Base-by-base conservation (phyloP, 2,797 vertebrate genomes). In the Sciaenops ocellatus region DNA sequence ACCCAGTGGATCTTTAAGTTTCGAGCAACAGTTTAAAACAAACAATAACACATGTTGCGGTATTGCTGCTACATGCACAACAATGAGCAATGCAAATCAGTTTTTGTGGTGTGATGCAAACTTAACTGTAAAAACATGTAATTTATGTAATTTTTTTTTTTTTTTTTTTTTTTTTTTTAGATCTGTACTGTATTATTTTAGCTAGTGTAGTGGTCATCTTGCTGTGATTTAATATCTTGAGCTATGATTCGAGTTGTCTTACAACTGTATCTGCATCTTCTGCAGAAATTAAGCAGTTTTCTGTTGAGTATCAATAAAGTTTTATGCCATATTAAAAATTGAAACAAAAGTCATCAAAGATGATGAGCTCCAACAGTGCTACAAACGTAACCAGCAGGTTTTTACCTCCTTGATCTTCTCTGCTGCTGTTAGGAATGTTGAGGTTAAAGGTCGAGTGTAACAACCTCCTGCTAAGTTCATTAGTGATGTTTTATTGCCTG, bases 401-500 rank as follows among this genome's bases (percentile, higher is more conserved):
- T 60, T 68, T 28, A 26, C 46, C 17, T 65, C 52, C 42, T 34
- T 78, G 57, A 79, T 86, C 51, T 50, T 69, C 76, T 84, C 51
- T 62, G 68, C 82, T 70, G 82, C 82, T 83, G 85, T 72, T 55
- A 77, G 77, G 88, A 89, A 89, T 90, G 85, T 64, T 20, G 30
- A 80, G 86, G 87, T 83, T 6, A 87, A 78, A 89, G 85, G 84
- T 89, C 26, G 41, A 44, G 61, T 78, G 80, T 66, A 80, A 68
- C 60, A n/a, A 86, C 88, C 84, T 90, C 86, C 87, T 93, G 90
- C 66, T 87, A 89, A 90, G 64, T 87, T 90, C 85, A 91, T 92
- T 73, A 90, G 68, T 17, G 57, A 47, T 79, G 80, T 34, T 90
- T 90, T 87, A 87, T 78, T 82, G 80, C 81, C 54, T 51, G 16